Conservation (phyloP, 1,140 invertebrate genomes). For the Bombus pascuorum region DNA sequence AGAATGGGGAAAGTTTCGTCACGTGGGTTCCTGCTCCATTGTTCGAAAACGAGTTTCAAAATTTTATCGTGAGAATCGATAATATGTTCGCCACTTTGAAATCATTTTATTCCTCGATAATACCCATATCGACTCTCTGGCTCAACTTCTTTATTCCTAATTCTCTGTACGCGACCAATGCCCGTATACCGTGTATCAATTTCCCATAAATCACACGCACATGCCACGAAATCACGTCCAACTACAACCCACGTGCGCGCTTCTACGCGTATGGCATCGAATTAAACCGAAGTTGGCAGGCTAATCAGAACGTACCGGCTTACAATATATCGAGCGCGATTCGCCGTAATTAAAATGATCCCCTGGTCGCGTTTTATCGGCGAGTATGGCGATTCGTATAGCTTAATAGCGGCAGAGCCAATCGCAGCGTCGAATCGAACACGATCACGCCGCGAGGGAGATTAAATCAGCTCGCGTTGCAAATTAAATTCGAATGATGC, state of each 20-base stretch:
- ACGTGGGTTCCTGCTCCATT: not conserved
- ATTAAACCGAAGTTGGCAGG: not conserved
- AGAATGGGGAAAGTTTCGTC: not conserved
- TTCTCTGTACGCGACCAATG: not conserved
- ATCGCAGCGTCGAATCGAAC: not conserved
- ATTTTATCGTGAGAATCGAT: not conserved
- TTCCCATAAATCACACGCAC: no score
- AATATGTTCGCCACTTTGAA: not conserved
- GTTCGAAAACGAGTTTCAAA: not conserved
- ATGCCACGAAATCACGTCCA: no score
- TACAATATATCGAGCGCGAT: not conserved
- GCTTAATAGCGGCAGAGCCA: constrained; percentile 29
- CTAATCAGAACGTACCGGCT: not conserved
- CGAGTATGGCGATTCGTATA: not conserved
- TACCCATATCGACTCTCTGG: not conserved
- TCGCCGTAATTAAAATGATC: constrained; percentile 45
- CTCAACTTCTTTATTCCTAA: not conserved
- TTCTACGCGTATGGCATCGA: not conserved
- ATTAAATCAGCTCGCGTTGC: constrained; percentile 56
- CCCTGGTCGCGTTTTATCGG: constrained; percentile 32
- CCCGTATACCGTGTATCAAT: no score
- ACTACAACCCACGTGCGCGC: not conserved
- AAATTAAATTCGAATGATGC: constrained; percentile 63
- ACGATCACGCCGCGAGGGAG: constrained; percentile 1
- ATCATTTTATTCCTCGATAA: not conserved